Percentiles rank a stretch among this genome's conserved stretches.
phyloP scores from a whole-genome alignment of 2,113 vertebrate species.

The Spermophilus dauricus region DNA sequence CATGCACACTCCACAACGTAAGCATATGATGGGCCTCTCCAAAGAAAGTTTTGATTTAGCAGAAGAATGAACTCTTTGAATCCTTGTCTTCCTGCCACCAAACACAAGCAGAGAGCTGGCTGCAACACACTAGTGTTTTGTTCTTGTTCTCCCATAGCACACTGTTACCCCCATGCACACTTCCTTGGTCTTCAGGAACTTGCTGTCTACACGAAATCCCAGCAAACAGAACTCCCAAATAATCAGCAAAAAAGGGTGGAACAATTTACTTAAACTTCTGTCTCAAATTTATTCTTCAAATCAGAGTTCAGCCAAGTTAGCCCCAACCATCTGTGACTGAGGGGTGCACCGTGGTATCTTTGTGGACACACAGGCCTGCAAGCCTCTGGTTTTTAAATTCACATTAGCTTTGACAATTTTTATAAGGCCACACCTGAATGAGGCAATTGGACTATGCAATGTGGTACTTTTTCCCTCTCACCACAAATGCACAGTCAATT shows the following conservation, averaged over 20 bases:
- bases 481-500: not conserved
- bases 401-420: not conserved
- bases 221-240: not conserved
- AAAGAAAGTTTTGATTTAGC: not conserved
- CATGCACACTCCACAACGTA: no score
- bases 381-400: not conserved
- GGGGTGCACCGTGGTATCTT: fast-evolving
- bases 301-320: not conserved
- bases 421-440: not conserved
- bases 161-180: not conserved
- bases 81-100: not conserved
- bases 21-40: not conserved
- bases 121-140: not conserved
- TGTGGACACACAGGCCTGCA: no score
- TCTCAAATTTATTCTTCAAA: not conserved
- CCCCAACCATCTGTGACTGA: not conserved
- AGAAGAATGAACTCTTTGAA: not conserved
- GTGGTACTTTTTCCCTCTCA: not conserved
- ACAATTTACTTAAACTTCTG: not conserved
- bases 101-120: not conserved
- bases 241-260: not conserved
- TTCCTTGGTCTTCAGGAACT: not conserved
- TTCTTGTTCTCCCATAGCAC: not conserved
- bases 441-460: not conserved
- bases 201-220: not conserved